Evolutionary conservation across 2,888 invertebrate genomes (phyloP), one percentile per base, ranked within the genome.

Genomic region (Lordiphosa fenestrarum): DNA sequence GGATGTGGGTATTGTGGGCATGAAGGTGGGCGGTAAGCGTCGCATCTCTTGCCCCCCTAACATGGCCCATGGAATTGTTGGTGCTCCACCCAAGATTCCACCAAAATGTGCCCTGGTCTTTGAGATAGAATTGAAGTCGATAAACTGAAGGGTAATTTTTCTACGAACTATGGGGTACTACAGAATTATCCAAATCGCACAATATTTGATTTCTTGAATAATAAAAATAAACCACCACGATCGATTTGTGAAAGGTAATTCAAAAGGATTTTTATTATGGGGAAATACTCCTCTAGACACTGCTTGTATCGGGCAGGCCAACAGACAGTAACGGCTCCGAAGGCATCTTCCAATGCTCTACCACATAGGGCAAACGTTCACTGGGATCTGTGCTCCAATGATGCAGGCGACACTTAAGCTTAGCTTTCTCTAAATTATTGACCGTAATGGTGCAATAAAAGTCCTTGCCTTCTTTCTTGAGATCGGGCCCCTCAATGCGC

Each of bases 381-480:
- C 91, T 88, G 3, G 90, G 87, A 70, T 93, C 92, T 4, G 92
- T 92, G 54, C 93, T 93, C 94, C 94, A 94, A 85, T 97, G 97
- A 86, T 94, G 93, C 52, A 97, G 91, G 69, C 93, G 91, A 86
- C 96, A 96, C 65, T 94, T 91, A 0, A 97, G 93, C 65, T 92
- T 92, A 0, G 93, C 93, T 81, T 92, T 92, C 88, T 96, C 96
- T 42, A 86, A 60, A 41, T 86, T 87, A 87, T 92, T 92, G 88
- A 95, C 93, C 3, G 93, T 95, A 9, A 97, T 91, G 39, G 92
- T 94, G n/a, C 95, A 91, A 81, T 91, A 92, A 90, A 97, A 97
- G 81, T 95, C 94, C 87, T 96, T 96, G 12, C 92, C 92, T 87
- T 98, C 94, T 47, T 94, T 90, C 39, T 92, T 91, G 69, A 95